Percentiles rank a stretch among this genome's conserved stretches.
Evolutionary conservation across 2,113 vertebrate genomes (phyloP).

Genomic region (Rynchops niger): DNA sequence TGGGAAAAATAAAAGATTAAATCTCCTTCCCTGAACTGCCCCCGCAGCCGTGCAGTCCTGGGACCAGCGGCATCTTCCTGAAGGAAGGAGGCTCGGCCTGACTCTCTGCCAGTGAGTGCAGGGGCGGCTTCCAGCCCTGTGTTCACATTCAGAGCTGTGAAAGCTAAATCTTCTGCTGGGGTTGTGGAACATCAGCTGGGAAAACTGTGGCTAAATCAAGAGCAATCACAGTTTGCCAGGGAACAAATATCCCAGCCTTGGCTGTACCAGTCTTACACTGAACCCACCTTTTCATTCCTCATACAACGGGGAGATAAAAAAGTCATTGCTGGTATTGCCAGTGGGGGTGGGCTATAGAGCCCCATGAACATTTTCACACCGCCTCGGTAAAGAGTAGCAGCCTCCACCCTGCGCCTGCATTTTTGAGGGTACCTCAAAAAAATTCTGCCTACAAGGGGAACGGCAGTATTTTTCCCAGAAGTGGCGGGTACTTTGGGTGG

Average conservation of each 20-base stretch:
- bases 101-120: not conserved
- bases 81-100: not conserved
- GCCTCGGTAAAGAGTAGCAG: not conserved
- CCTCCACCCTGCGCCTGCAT: not conserved
- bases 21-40: not conserved
- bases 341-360: not conserved
- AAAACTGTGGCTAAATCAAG: not conserved
- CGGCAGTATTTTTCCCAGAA: not conserved
- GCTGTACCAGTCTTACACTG: not conserved
- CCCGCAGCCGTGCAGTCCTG: not conserved
- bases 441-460: not conserved
- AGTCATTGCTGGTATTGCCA: not conserved
- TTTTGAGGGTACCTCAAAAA: slow-evolving; percentile 1
- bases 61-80: not conserved
- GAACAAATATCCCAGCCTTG: not conserved
- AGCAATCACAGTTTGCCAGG: not conserved
- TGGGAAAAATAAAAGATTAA: slow-evolving; percentile 11
- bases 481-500: not conserved
- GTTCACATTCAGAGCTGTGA: not conserved
- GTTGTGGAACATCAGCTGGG: slow-evolving; percentile 13
- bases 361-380: not conserved
- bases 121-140: not conserved
- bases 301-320: not conserved
- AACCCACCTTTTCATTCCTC: not conserved
- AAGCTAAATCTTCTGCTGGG: not conserved